Evolutionary conservation across 2,888 invertebrate genomes (phyloP).

Genomic region (Mongoloraphidia duomilia): DNA sequence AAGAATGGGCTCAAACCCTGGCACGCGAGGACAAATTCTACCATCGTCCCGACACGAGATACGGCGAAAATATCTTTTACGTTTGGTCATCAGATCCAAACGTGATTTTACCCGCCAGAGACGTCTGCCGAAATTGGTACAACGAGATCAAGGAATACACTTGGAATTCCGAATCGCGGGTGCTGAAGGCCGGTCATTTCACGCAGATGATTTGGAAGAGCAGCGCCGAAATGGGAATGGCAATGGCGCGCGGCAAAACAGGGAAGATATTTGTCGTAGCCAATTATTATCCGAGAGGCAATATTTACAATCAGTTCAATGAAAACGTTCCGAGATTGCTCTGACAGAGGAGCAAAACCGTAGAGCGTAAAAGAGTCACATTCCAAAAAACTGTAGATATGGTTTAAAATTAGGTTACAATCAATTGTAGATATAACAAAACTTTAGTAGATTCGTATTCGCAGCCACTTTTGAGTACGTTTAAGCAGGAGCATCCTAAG

Average conservation of each 20-base stretch:
- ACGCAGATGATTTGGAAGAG: slow-evolving; percentile 61
- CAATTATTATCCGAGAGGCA: slow-evolving; percentile 73
- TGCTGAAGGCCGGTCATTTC: slow-evolving; percentile 38
- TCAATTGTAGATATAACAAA: too few relatives aligned
- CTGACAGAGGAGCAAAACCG: too few relatives aligned
- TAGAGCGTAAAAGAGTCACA: too few relatives aligned
- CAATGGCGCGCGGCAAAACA: slow-evolving; percentile 52
- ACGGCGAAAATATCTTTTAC: slow-evolving; percentile 45
- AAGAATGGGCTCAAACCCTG: slow-evolving; percentile 57
- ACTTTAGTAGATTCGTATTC: too few relatives aligned
- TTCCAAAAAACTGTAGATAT: too few relatives aligned
- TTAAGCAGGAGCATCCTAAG: too few relatives aligned
- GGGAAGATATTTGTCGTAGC: slow-evolving; percentile 75
- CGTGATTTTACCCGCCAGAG: slow-evolving; percentile 33
- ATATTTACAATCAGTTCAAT: slow-evolving; percentile 54
- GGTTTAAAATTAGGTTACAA: too few relatives aligned
- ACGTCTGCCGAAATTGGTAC: slow-evolving; percentile 44
- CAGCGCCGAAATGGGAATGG: slow-evolving; percentile 54
- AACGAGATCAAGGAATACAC: slow-evolving; percentile 38
- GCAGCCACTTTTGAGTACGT: too few relatives aligned
- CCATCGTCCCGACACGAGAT: slow-evolving; percentile 47
- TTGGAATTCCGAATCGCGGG: slow-evolving; percentile 30
- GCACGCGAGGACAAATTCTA: slow-evolving; percentile 47
- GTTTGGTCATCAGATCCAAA: slow-evolving; percentile 39
- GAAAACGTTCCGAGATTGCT: slow-evolving; percentile 48